Evolutionary conservation across 2,888 invertebrate species (phyloP), one percentile per base, ranked within the genome.

Genomic region (Parnassius glacialis): DNA sequence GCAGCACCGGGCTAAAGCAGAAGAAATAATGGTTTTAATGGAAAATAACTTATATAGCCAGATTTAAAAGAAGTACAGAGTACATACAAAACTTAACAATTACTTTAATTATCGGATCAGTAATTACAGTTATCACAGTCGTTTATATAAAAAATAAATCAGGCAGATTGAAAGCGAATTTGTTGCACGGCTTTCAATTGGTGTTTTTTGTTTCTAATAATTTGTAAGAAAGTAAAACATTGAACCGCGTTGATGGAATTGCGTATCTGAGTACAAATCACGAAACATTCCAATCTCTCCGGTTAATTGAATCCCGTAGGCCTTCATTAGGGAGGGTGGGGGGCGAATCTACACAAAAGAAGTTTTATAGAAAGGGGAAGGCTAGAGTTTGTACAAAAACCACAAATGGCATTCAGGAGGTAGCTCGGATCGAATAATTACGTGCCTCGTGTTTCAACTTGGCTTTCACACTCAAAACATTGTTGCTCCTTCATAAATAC

Each of bases 281-380:
- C 87, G 84, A 86, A 87, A 85, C 87, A 88, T 88, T 87, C 85
- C 86, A 78, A 84, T 84, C 82, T 81, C 84, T 79, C 74, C 79
- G 80, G 83, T 86, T 89, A 90, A 90, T 89, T 87, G 89, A 89
- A 89, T 87, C 81, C 86, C 80, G 85, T 83, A 85, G 84, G 83
- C 88, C 87, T 87, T 88, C 87, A 90, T 90, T 90, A 90, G 81
- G 78, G 78, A 73, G 77, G 78, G 78, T 75, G 79, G 76, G 78
- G 74, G 67, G 74, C 74, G 75, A 74, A 75, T 77, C 79, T 76
- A 79, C 85, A 85, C 85, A 83, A 87, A 85, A 83, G 80, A 84
- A 86, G 83, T 87, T 87, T 87, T 84, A 84, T 79, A 74, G 75
- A 81, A 81, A 78, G 78, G 75, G 74, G 76, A 79, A 80, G 71